phyloP scores from a whole-genome alignment of 2,888 invertebrate genomes.

The Dicyrtoma fusca region DNA sequence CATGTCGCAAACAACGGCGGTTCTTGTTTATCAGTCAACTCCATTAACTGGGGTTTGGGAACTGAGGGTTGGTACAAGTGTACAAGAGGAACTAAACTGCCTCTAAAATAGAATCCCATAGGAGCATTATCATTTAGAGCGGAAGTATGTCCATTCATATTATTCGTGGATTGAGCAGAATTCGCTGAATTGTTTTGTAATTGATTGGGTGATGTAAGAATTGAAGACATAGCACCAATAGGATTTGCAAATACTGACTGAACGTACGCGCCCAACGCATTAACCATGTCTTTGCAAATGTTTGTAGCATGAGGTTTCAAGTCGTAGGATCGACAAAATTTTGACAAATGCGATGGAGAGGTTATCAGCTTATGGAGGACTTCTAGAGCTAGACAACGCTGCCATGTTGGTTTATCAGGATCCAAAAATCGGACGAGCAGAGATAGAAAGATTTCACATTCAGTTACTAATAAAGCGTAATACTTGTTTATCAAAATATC shows the following conservation, averaged over 20 bases:
- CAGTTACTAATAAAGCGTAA: conserved; percentile 88
- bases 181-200: conserved; percentile 41
- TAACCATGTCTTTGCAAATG: conserved; percentile 82
- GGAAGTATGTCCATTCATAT: conserved; percentile 55
- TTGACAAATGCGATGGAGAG: conserved; percentile 82
- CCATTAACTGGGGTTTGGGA: conserved; percentile 87
- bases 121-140: conserved; percentile 74
- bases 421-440: conserved; percentile 96
- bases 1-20: conserved; percentile 78
- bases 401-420: conserved; percentile 95
- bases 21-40: conserved; percentile 94
- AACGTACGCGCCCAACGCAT: conserved; percentile 89
- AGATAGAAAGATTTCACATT: conserved; percentile 97
- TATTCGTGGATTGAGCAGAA: conserved; percentile 25
- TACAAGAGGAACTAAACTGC: conserved; percentile 88
- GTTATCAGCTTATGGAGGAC: conserved; percentile 92
- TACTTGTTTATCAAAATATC: conserved; percentile 92
- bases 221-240: conserved; percentile 58
- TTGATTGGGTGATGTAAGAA: conserved; percentile 35
- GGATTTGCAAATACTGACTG: conserved; percentile 84
- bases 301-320: conserved; percentile 90
- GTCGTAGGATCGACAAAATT: conserved; percentile 95
- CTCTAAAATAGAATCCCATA: conserved; percentile 89
- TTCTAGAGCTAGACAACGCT: conserved; percentile 90
- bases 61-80: conserved; percentile 80